phyloP scores from a whole-genome alignment of 2,888 invertebrate species.

The Ephialtes manifestator region DNA sequence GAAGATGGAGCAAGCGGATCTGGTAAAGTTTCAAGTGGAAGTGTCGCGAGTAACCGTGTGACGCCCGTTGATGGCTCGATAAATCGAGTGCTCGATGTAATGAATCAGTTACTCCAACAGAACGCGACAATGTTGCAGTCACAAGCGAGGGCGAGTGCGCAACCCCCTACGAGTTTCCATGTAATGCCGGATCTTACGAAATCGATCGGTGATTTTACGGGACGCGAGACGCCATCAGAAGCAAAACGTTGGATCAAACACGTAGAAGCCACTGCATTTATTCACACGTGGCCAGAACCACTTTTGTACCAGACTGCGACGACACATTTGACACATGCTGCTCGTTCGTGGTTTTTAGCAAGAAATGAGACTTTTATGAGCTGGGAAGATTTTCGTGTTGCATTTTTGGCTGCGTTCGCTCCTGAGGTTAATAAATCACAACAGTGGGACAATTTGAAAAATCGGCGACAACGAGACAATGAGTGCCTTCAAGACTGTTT shows the following conservation, averaged over 20 bases:
- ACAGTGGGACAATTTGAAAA: constrained; percentile 63
- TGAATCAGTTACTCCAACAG: too few relatives aligned
- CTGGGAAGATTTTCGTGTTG: constrained; percentile 48
- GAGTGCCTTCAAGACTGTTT: constrained; percentile 59
- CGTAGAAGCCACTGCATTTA: constrained; percentile 58
- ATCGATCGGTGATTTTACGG: constrained; percentile 58
- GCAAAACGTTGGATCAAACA: constrained; percentile 62
- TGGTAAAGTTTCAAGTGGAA: too few relatives aligned
- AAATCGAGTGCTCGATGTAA: too few relatives aligned
- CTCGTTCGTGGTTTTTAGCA: constrained; percentile 53
- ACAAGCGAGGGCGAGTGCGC: too few relatives aligned
- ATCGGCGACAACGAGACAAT: constrained; percentile 47
- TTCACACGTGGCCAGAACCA: constrained; percentile 62
- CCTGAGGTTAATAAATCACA: constrained; percentile 20
- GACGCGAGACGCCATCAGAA: constrained; percentile 54
- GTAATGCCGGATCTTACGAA: constrained; percentile 69
- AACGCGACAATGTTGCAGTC: too few relatives aligned
- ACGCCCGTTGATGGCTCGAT: too few relatives aligned
- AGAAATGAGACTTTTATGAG: constrained; percentile 34
- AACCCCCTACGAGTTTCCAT: too few relatives aligned
- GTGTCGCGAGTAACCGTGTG: too few relatives aligned
- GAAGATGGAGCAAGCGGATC: too few relatives aligned
- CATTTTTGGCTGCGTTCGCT: constrained; percentile 15
- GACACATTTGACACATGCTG: constrained; percentile 52
- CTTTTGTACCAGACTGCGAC: constrained; percentile 12